Evolutionary conservation across 2,888 invertebrate species (phyloP), one percentile per base, ranked within the genome.

Genomic region (Coecobrya sp.): DNA sequence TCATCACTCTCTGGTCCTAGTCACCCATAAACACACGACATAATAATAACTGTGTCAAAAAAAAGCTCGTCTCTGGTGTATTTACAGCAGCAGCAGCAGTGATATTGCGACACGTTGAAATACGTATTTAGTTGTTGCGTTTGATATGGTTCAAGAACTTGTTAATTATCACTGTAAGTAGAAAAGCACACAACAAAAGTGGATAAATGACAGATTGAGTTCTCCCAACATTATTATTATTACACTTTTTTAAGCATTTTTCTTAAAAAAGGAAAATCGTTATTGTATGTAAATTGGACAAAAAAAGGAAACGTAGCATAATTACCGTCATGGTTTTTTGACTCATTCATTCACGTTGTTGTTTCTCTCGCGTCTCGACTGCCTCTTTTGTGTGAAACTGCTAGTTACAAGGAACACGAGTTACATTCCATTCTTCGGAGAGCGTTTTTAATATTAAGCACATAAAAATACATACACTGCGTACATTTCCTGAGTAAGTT

Each of bases 171-270:
- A 55, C 27, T 81, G 27, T 22, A 0, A 52, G 10, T 1, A 81
- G 7, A 82, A 82, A 59, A 82, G 55, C 30, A 81, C 59, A 81
- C 27, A 8, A 59, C 27, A 62, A 27, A 55, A 55, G 82, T 82
- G 82, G 82, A 82, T 62, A 82, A 55, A 59, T 59, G 81, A 81
- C 81, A 81, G 59, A 76, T 49, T 76, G 55, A 81, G 59, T 82
- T 45, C 62, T 82, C n/a, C 55, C 70, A 30, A 42, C 19, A 82
- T 36, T 22, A 52, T 25, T 52, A 52, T 36, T 22, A 25, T 25
- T 70, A 27, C 7, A 68, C 68, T n/a, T 4, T 45, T 42, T 25
- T 7, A 49, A 79, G 49, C 30, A n/a, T n/a, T 79, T 79, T 52
- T 81, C 22, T 82, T 62, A 81, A 36, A 82, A 73, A 73, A 45